Percentiles rank a stretch among this genome's conserved stretches.
These are phyloP conservation scores for Galeopterus variegatus DNA, from an alignment of 2,113 vertebrate species.

Conservation along the genomic window DNA sequence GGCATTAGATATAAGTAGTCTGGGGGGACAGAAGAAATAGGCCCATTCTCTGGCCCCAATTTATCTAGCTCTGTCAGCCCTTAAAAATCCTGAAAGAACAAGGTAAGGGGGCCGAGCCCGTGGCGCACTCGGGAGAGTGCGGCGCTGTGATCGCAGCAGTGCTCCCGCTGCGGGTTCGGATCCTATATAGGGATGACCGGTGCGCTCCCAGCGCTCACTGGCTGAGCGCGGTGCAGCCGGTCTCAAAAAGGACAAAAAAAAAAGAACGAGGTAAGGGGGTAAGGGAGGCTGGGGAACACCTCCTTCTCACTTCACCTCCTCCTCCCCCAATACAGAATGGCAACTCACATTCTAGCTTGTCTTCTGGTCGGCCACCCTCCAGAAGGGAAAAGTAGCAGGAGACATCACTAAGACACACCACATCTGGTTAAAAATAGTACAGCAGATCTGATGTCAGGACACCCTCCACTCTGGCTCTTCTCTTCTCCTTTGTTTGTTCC, in stretches of 20 bases:
- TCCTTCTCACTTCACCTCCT: not conserved
- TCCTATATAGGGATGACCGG: no score
- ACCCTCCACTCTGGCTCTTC: not conserved
- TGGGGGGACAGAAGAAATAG: conserved; percentile 48
- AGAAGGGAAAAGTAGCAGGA: conserved; percentile 96
- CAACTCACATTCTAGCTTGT: conserved; percentile 95
- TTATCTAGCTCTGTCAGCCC: not conserved
- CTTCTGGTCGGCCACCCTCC: conserved; percentile 94
- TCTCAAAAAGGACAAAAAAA: no score
- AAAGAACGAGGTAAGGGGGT: no score
- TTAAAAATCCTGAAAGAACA: conserved; percentile 61
- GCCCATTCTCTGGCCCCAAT: conserved; percentile 29
- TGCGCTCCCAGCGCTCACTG: no score
- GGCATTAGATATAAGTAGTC: conserved; percentile 2
- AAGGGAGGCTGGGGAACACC: not conserved
- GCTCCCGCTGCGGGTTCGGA: no score
- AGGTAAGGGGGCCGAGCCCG: no score
- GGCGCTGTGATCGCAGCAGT: no score
- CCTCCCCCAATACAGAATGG: not conserved
- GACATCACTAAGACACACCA: conserved; percentile 94
- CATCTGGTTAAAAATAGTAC: conserved; percentile 79
- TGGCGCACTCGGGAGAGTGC: no score
- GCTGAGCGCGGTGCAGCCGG: no score
- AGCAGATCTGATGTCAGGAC: not conserved
- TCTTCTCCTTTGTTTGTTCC: not conserved